Conservation (phyloP, 1,140 invertebrate genomes). For the Limonius californicus region DNA sequence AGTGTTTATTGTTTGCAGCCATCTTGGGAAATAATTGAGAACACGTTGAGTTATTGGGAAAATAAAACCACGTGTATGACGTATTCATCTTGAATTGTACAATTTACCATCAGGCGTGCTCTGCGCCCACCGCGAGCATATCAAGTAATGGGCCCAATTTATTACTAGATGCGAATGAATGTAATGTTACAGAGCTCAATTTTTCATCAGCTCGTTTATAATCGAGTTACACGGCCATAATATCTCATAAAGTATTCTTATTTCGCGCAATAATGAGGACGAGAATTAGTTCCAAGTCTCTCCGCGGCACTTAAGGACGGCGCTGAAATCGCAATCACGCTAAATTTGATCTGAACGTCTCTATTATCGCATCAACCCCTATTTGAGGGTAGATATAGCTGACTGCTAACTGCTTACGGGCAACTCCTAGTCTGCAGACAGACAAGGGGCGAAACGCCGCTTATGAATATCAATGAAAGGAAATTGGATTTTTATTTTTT, state of each 20-base stretch:
- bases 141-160: slow-evolving; percentile 17
- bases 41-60: slow-evolving; percentile 26
- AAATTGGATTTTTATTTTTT: slow-evolving; percentile 29
- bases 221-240: not conserved
- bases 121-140: not conserved
- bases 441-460: slow-evolving; percentile 16
- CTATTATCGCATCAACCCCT: slow-evolving; percentile 26
- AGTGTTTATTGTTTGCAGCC: slow-evolving; percentile 34
- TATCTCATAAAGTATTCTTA: not conserved
- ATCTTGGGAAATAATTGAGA: slow-evolving; percentile 32
- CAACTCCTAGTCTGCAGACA: not conserved
- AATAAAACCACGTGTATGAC: slow-evolving; percentile 10
- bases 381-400: slow-evolving; percentile 17
- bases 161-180: not conserved
- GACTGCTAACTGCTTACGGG: slow-evolving; percentile 15
- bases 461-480: slow-evolving; percentile 24
- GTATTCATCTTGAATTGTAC: slow-evolving; percentile 16
- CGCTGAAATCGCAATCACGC: slow-evolving; percentile 27
- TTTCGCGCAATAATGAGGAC: not conserved
- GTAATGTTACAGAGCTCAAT: slow-evolving; percentile 2
- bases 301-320: slow-evolving; percentile 10
- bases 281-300: slow-evolving; percentile 21
- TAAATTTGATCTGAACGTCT: slow-evolving; percentile 33
- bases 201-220: slow-evolving; percentile 13
- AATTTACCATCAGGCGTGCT: not conserved